Conservation (phyloP, 53 echinoderm and acorn worm genomes). For the Stichopus horrens region DNA sequence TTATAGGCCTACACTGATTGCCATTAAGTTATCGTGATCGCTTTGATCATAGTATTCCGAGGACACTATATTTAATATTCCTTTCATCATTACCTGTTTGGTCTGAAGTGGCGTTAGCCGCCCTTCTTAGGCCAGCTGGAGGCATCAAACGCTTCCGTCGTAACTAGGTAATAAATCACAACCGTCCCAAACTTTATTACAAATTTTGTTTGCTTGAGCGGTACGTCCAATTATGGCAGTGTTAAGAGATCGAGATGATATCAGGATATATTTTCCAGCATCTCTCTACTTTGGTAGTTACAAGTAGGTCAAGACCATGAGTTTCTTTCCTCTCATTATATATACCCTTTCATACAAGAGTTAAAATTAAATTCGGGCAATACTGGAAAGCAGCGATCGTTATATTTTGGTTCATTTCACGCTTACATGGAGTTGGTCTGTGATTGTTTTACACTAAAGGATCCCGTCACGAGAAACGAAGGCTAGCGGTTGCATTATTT, state of each 20-base stretch:
- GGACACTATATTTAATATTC: neutral
- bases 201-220: neutral
- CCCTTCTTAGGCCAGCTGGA: neutral
- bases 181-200: neutral
- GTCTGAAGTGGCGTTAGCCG: neutral
- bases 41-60: too few species aligned
- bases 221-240: neutral
- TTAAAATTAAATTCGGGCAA: too few species aligned
- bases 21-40: too few species aligned
- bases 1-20: too few species aligned
- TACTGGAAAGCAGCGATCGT: too few species aligned
- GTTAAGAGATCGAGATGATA: neutral
- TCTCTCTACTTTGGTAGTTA: neutral
- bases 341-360: too few species aligned
- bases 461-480: too few species aligned
- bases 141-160: slow-evolving; percentile 2
- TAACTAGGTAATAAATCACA: neutral
- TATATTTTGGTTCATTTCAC: too few species aligned
- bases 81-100: neutral
- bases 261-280: neutral
- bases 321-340: too few species aligned
- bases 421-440: too few species aligned
- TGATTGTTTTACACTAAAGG: too few species aligned
- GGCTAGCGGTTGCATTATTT: too few species aligned
- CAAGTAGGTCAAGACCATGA: neutral